Conservation (phyloP, 2,113 vertebrate species). For the Lethenteron camtschaticum region DNA sequence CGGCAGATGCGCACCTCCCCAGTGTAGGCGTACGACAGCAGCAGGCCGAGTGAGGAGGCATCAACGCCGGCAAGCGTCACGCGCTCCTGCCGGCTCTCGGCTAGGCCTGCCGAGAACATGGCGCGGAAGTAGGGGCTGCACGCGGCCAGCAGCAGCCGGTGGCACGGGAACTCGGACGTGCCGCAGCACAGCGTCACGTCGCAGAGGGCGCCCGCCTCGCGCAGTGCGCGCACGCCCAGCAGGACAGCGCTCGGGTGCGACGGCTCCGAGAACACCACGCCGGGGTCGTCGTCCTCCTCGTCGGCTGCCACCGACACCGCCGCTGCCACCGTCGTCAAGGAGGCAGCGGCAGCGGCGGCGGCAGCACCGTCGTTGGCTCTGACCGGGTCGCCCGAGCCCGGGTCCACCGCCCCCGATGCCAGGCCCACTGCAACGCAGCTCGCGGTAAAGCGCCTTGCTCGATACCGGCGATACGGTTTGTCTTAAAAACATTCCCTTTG, state of each 20-base stretch:
- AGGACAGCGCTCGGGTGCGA: conserved; percentile 31
- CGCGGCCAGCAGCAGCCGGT: conserved; percentile 37
- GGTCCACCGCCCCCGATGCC: too few species aligned
- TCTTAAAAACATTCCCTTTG: too few species aligned
- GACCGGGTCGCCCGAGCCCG: too few species aligned
- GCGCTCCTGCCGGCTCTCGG: conserved; percentile 25
- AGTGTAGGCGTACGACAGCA: conserved; percentile 84
- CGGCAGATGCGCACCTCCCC: conserved; percentile 68
- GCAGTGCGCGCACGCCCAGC: conserved; percentile 33
- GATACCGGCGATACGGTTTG: too few species aligned
- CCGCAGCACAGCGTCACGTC: conserved; percentile 42
- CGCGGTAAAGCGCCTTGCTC: too few species aligned
- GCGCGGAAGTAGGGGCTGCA: conserved; percentile 45
- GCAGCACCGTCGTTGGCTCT: too few species aligned
- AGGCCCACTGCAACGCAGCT: too few species aligned
- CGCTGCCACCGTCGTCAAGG: too few species aligned
- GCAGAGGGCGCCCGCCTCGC: conserved; percentile 38
- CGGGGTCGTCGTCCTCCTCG: too few species aligned
- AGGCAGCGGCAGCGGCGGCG: too few species aligned
- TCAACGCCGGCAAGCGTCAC: conserved; percentile 66
- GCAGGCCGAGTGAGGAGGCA: conserved; percentile 59
- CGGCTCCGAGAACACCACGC: conserved; percentile 25
- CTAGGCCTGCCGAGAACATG: conserved; percentile 51
- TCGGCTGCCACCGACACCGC: too few species aligned
- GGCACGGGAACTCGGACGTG: conserved; percentile 39